Evolutionary conservation across 2,113 vertebrate species (phyloP), one percentile per base, ranked within the genome.

Genomic region (Rhinichthys klamathensis): DNA sequence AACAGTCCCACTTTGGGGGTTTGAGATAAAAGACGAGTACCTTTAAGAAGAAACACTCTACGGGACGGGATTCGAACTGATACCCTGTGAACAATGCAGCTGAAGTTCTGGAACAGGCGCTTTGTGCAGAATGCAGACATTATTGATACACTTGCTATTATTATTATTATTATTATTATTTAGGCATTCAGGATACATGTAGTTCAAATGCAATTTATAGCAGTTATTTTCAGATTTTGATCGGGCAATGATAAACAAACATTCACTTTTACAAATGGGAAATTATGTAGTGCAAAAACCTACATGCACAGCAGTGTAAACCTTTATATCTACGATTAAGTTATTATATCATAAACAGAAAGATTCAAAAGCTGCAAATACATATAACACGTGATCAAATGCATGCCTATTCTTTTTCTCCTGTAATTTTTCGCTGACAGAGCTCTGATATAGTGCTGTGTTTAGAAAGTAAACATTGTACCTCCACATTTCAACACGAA

Each of bases 1-100:
- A 94, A 80, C 12, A 96, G 88, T 0, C 94, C 86, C 13, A 95
- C 88, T 84, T 92, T 95, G 38, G 95, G 94, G 12, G 95, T 84
- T 8, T 90, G 89, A 32, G 89, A 86, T 82, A 92, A 86, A 80
- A 85, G 76, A 35, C 76, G 94, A 25, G 87, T 81, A 58, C 80
- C 84, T 84, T 87, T 92, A 0, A 84, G 18, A 0, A 91, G 78
- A 78, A 74, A 70, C 2, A 78, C 7, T 81, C 84, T 82, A 27
- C 84, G 84, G 2, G 87, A 88, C 1, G 72, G 6, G 2, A 92
- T 44, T n/a, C 83, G 86, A 81, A 88, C 63, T 32, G 84, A 89
- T 16, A 80, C 82, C 44, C 89, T 92, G 6, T 88, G 90, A 49
- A 93, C 44, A 3, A 65, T 84, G 84, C 25, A 88, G 84, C 90